Conservation (phyloP, 2,113 vertebrate species). For the Arenaria interpres region DNA sequence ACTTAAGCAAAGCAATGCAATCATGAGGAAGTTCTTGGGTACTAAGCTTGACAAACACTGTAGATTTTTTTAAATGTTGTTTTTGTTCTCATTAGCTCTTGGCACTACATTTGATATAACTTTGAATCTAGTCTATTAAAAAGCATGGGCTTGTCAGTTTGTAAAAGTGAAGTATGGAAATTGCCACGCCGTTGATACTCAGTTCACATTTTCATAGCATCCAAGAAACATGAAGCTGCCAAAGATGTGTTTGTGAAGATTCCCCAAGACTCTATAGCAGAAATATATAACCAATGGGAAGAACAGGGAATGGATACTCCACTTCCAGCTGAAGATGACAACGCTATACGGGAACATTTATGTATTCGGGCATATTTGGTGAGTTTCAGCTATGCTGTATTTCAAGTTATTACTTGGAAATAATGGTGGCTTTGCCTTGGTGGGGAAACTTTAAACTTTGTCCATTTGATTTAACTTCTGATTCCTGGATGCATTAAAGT, state of each 20-base stretch:
- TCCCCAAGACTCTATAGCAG: constrained; percentile 92
- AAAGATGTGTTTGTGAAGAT: constrained; percentile 95
- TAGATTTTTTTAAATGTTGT: background rate
- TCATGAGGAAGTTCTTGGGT: constrained; percentile 98
- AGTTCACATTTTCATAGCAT: constrained; percentile 74
- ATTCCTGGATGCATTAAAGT: background rate
- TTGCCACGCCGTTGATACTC: constrained; percentile 14
- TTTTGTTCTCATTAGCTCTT: background rate
- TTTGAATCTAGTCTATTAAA: background rate
- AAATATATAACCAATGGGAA: constrained; percentile 92
- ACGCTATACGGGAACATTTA: constrained; percentile 93
- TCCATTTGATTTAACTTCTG: background rate
- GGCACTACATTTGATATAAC: background rate
- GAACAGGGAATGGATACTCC: constrained; percentile 84
- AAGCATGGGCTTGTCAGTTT: background rate
- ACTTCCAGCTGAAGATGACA: constrained; percentile 90
- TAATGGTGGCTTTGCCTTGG: background rate
- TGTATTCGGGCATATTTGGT: constrained; percentile 97
- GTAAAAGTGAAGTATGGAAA: background rate
- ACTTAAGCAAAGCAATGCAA: constrained; percentile 96
- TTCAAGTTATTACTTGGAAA: background rate
- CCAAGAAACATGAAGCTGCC: constrained; percentile 94
- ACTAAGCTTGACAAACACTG: constrained; percentile 26
- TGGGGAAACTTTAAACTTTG: background rate
- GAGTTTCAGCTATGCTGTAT: constrained; percentile 15